Base-by-base conservation (phyloP, 1,140 invertebrate species). In the Nebria ingens region DNA sequence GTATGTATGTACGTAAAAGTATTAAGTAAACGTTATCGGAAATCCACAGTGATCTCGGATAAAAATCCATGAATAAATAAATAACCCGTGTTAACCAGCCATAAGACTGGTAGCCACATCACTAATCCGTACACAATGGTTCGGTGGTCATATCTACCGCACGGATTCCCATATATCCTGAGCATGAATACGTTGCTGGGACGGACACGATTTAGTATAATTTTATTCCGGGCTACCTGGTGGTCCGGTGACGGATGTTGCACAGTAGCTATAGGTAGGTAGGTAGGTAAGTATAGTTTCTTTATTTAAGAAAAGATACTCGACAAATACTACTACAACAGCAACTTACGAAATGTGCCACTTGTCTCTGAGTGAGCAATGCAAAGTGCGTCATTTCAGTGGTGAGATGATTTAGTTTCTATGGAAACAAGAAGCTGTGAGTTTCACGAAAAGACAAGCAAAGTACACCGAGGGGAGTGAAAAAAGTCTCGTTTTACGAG, bases 201-300 rank as follows among this genome's bases (percentile, higher is more conserved):
- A 45, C 9, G 3, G 9, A 45, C 64, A 65, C 67, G 67, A 67
- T 68, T 68, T 68, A 68, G 65, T 68, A 68, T 68, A 68, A 68
- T 68, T 68, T 67, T 67, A 66, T 65, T 45, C 60, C 56, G 51
- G 58, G 55, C 63, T 66, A 66, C 65, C 60, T 63, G 67, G 65
- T 67, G 67, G 67, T 68, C 67, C 56, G 29, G 62, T 66, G 66
- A 67, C 61, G 62, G 63, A 64, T 64, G 61, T 4, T 11, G 15
- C 40, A 45, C 40, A 17, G 6, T 45, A 45, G 25, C 25, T 34
- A n/a, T n/a, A n/a, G n/a, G n/a, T n/a, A n/a, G n/a, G n/a, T n/a
- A n/a, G n/a, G n/a, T n/a, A n/a, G n/a, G n/a, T n/a, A n/a, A n/a
- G n/a, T n/a, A n/a, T n/a, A n/a, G n/a, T n/a, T n/a, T n/a, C n/a